Evolutionary conservation across 2,113 vertebrate genomes (phyloP), one percentile per base, ranked within the genome.

Genomic region (Ardeotis arabs): DNA sequence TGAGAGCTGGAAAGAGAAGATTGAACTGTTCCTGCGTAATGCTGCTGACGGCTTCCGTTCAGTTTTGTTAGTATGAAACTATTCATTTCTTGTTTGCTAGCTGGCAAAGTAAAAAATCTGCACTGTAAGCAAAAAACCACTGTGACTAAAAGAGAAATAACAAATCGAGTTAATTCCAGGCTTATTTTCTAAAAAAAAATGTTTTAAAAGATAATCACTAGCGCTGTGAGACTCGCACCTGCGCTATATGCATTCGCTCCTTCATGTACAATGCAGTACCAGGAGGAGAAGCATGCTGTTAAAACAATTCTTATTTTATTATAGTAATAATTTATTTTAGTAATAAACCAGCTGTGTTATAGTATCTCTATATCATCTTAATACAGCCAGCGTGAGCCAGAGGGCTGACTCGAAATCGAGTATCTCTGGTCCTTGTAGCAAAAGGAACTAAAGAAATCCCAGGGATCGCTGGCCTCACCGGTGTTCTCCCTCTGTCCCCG

Each of bases 1-100:
- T 97, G 91, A 86, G 87, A 79, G 75, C 49, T 35, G 37, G 27
- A 29, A n/a, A 80, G 67, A 18, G 31, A 20, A 21, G 29, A 23
- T 24, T 56, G 19, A 80, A 31, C 28, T 35, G 44, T 53, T 31
- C 35, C 73, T 41, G 5, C 0, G 0, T 6, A 39, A 27, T 0
- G 4, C 63, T 39, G 9, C 23, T 41, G 45, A 23, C 41, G 27
- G n/a, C 41, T 47, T 33, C 29, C 37, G 12, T 17, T 49, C 58
- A 10, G 22, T 55, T 68, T 76, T 86, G 49, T 81, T 75, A 33
- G 12, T 73, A 31, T 17, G 59, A 73, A 84, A 56, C 21, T 53
- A 22, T 27, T 39, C 0, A 11, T 41, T 76, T 47, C 10, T 75
- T 29, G 37, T 50, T 58, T 64, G 28, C 50, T 73, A 9, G 44